A percentile compares a stretch with the other conserved stretches of the same genome.
These are phyloP conservation scores for Helostoma temminkii DNA, from an alignment of 2,797 vertebrate species.

Conservation along the genomic window DNA sequence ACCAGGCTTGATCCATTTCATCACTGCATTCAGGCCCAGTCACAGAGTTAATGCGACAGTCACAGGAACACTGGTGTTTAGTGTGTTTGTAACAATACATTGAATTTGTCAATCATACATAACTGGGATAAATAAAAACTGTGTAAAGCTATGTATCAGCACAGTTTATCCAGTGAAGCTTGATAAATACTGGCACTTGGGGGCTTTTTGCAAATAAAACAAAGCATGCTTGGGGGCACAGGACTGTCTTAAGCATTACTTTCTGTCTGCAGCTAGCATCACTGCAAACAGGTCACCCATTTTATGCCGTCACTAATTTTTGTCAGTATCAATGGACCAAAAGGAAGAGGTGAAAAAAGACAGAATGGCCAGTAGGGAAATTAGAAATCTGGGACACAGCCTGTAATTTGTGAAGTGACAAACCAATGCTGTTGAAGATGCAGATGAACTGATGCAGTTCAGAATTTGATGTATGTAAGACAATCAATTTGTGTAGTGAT, in stretches of 20 bases:
- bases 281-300: constrained; percentile 71
- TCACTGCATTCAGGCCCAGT: constrained; percentile 26
- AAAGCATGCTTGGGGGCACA: not conserved
- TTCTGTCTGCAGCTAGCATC: constrained; percentile 20
- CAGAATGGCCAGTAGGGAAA: constrained; percentile 56
- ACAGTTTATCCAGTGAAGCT: constrained; percentile 16
- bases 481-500: not conserved
- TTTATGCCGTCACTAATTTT: constrained; percentile 65
- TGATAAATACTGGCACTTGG: constrained; percentile 19
- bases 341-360: constrained; percentile 39
- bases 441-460: constrained; percentile 35
- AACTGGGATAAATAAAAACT: constrained; percentile 12
- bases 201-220: constrained; percentile 26
- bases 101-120: constrained; percentile 32
- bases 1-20: constrained; percentile 31
- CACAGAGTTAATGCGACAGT: not conserved
- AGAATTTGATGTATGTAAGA: constrained; percentile 23
- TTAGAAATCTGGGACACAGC: constrained; percentile 72
- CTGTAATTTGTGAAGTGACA: constrained; percentile 47
- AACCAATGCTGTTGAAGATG: constrained; percentile 33
- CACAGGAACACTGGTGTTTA: constrained; percentile 18
- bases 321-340: constrained; percentile 67
- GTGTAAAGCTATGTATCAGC: not conserved
- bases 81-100: constrained; percentile 27
- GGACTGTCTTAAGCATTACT: constrained; percentile 27